Conservation (phyloP, 2,888 invertebrate species). For the Calliopum simillimum region DNA sequence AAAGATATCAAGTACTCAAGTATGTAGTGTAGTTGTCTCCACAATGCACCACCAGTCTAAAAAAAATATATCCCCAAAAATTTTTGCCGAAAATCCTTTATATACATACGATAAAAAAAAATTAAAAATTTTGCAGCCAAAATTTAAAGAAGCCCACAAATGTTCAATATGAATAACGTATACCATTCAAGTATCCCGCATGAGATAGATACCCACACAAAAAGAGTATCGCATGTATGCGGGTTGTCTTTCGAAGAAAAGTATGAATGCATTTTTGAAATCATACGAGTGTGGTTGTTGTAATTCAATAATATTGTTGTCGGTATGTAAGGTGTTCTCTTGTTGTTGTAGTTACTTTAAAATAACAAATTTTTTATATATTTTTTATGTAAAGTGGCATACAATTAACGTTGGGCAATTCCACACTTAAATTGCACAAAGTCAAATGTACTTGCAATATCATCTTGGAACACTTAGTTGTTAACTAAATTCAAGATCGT, state of each 20-base stretch:
- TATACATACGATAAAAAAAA: too few relatives aligned
- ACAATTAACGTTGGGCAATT: too few relatives aligned
- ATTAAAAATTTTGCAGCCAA: background rate
- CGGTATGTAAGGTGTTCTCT: background rate
- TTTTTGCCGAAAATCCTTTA: background rate
- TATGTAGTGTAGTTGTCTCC: background rate
- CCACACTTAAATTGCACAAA: too few relatives aligned
- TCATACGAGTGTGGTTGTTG: slow-evolving; percentile 8
- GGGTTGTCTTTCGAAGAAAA: slow-evolving; percentile 16
- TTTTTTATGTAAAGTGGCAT: too few relatives aligned
- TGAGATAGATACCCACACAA: background rate
- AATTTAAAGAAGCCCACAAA: slow-evolving; percentile 30
- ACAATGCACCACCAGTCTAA: slow-evolving; percentile 11
- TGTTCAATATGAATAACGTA: background rate
- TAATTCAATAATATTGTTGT: slow-evolving; percentile 25
- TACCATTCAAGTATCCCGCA: background rate
- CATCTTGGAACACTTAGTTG: too few relatives aligned
- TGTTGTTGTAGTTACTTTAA: background rate
- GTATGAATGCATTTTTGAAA: background rate
- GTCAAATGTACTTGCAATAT: too few relatives aligned
- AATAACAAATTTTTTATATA: too few relatives aligned
- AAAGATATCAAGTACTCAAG: background rate
- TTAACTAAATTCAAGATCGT: too few relatives aligned
- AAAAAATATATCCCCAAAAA: slow-evolving; percentile 9
- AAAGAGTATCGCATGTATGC: slow-evolving; percentile 26